Evolutionary conservation across 2,113 vertebrate species (phyloP).

Genomic region (Oriolus oriolus): DNA sequence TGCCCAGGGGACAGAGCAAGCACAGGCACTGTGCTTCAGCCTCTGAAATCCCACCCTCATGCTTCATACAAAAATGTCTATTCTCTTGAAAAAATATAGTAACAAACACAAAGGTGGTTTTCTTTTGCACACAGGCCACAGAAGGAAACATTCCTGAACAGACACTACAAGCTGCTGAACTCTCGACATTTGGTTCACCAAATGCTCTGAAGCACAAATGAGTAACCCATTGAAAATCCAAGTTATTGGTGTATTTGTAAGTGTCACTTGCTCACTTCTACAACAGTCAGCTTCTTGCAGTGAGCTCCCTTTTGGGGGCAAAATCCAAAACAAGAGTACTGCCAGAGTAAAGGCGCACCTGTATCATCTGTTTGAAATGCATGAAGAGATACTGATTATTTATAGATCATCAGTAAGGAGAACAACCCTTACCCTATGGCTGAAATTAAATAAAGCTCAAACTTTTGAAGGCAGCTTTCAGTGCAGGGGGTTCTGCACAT

Average conservation of each 20-base stretch:
- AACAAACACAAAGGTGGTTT: background rate
- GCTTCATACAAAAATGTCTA: background rate
- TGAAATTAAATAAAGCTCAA: background rate
- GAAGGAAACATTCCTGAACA: background rate
- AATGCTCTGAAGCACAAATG: background rate
- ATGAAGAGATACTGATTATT: background rate
- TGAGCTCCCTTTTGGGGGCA: background rate
- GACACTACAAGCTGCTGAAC: background rate
- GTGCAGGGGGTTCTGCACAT: background rate
- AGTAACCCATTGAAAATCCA: background rate
- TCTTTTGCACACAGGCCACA: background rate
- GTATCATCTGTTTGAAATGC: background rate
- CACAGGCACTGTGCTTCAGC: background rate
- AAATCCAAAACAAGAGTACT: background rate
- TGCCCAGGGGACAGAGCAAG: background rate
- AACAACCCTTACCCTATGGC: background rate
- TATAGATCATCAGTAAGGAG: background rate
- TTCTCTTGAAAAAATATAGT: background rate
- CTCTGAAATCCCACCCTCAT: background rate
- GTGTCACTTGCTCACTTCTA: background rate
- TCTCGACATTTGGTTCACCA: rapidly evolving
- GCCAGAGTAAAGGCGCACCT: background rate
- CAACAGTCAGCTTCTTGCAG: background rate
- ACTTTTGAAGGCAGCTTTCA: background rate
- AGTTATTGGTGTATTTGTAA: background rate